phyloP scores from a whole-genome alignment of 2,113 vertebrate species.

The Pitta sordida region DNA sequence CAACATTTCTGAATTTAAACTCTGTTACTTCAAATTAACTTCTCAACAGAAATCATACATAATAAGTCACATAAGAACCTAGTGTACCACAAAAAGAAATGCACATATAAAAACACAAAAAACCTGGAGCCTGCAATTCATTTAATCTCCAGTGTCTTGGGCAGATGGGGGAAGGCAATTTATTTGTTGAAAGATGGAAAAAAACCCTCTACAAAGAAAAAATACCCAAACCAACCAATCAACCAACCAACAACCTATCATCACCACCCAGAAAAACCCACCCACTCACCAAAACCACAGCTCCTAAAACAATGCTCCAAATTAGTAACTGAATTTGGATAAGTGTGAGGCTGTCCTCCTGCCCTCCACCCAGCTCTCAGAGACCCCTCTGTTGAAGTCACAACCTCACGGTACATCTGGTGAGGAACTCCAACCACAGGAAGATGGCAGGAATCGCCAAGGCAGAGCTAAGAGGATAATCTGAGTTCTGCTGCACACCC shows the following conservation, averaged over 20 bases:
- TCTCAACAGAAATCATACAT: neutral
- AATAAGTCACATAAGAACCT: neutral
- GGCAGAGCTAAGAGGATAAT: fast-evolving
- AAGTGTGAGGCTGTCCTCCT: neutral
- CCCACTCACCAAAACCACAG: neutral
- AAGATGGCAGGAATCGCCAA: fast-evolving
- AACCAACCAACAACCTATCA: neutral
- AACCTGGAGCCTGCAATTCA: neutral
- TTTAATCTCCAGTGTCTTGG: neutral
- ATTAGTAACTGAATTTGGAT: neutral
- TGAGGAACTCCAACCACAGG: neutral
- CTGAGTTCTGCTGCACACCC: neutral
- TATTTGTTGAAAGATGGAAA: neutral
- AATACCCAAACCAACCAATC: neutral
- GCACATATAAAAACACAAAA: neutral
- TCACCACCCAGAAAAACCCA: neutral
- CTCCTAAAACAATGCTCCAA: neutral
- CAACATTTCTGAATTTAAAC: neutral
- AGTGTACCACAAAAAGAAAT: neutral
- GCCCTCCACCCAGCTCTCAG: neutral
- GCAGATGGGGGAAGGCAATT: neutral
- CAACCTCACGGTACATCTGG: neutral
- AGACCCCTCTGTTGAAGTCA: fast-evolving
- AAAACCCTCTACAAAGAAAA: neutral
- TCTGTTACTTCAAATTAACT: neutral